phyloP scores from a whole-genome alignment of 2,888 invertebrate species.

The Notodonta dromedarius region DNA sequence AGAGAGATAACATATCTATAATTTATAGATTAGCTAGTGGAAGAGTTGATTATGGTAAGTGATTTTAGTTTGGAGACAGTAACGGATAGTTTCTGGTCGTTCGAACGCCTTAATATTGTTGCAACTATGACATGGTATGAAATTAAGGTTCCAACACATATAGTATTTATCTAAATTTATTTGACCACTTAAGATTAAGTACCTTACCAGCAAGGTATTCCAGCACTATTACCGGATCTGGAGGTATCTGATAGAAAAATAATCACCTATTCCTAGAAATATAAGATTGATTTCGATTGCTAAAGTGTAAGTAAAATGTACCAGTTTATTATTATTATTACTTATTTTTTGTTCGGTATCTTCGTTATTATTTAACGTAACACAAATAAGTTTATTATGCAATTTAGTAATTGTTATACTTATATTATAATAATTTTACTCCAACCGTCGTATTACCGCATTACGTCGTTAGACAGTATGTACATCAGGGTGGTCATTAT shows the following conservation, averaged over 20 bases:
- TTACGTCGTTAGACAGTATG: constrained; percentile 7
- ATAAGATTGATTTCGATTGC: too few species aligned
- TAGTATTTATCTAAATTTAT: constrained; percentile 19
- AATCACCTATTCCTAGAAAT: too few species aligned
- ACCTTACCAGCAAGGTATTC: background rate
- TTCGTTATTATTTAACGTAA: too few species aligned
- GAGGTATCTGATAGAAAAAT: too few species aligned
- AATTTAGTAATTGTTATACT: constrained; percentile 7
- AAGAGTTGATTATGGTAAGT: constrained; percentile 52
- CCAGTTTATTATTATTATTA: too few species aligned
- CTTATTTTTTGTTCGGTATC: too few species aligned
- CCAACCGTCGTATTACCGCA: constrained; percentile 10
- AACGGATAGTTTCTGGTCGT: constrained; percentile 27
- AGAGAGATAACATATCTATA: constrained; percentile 58
- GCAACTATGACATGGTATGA: constrained; percentile 33
- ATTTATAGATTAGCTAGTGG: constrained; percentile 57
- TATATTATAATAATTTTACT: background rate
- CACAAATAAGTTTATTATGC: too few species aligned
- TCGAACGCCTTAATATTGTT: constrained; percentile 35
- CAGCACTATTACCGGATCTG: too few species aligned
- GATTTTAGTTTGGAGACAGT: constrained; percentile 44
- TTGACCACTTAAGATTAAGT: constrained; percentile 7
- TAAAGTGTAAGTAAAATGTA: too few species aligned
- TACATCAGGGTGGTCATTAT: constrained; percentile 15
- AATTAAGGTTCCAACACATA: constrained; percentile 27